Conservation (phyloP, 2,797 vertebrate genomes). For the Acrocephalus scirpaceus region DNA sequence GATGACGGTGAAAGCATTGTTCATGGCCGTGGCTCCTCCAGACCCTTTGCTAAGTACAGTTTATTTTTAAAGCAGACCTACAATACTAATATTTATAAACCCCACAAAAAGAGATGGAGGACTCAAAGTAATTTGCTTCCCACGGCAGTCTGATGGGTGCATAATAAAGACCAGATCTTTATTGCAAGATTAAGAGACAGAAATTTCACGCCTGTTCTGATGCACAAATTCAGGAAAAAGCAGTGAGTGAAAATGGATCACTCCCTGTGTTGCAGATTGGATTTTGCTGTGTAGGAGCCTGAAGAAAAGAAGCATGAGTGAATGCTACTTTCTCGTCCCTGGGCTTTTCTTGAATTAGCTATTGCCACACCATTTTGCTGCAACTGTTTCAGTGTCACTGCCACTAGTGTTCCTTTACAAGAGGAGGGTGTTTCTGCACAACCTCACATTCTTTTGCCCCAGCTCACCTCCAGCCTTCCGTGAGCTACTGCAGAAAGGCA, state of each 20-base stretch:
- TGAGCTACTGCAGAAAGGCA: not conserved
- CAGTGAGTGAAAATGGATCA: not conserved
- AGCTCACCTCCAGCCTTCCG: not conserved
- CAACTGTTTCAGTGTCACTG: not conserved
- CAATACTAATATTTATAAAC: not conserved
- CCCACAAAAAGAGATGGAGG: not conserved
- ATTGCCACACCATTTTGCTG: not conserved
- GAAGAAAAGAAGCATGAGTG: not conserved
- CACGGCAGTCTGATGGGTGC: not conserved
- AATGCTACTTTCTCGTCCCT: not conserved
- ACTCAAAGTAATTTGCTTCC: not conserved
- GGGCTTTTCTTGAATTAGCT: not conserved
- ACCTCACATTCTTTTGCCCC: not conserved
- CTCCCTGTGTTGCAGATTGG: accelerated
- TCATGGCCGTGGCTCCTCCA: not conserved
- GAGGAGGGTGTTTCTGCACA: not conserved
- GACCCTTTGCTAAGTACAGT: not conserved
- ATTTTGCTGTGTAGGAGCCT: not conserved
- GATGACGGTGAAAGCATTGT: not conserved
- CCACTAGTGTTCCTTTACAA: not conserved
- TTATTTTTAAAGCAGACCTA: not conserved
- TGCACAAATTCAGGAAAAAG: not conserved
- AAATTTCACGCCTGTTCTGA: not conserved
- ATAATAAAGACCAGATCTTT: not conserved
- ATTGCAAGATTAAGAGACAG: not conserved